phyloP scores from a whole-genome alignment of 2,888 invertebrate species.

The Arctia plantaginis region DNA sequence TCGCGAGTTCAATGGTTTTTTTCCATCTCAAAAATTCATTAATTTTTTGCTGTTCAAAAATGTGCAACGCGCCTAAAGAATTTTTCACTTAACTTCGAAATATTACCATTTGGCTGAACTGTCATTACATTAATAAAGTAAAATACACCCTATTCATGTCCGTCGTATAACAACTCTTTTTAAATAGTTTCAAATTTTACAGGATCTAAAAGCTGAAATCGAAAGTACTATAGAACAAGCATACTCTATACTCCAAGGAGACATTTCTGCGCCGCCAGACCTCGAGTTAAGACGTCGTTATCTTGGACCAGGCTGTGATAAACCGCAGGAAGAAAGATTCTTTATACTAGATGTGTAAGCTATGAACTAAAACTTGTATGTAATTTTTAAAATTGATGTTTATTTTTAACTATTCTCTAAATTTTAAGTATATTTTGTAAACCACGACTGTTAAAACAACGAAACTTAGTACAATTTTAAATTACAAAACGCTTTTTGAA shows the following conservation, averaged over 20 bases:
- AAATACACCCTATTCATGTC: too few species aligned
- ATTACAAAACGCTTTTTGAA: not conserved
- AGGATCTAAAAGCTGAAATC: conserved; percentile 82
- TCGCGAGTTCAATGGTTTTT: too few species aligned
- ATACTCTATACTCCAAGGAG: conserved; percentile 83
- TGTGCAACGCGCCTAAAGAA: too few species aligned
- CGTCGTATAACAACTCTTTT: not conserved
- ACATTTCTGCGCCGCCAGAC: conserved; percentile 83
- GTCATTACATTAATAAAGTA: not conserved
- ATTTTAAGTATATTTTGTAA: not conserved
- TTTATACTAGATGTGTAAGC: conserved; percentile 70
- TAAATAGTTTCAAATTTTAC: conserved; percentile 40
- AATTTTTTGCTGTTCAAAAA: too few species aligned
- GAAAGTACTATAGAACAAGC: conserved; percentile 84
- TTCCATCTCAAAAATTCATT: too few species aligned
- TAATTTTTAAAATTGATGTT: not conserved
- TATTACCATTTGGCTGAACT: too few species aligned
- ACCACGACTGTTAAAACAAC: not conserved
- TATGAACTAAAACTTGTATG: not conserved
- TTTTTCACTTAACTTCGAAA: too few species aligned
- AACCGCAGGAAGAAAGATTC: conserved; percentile 78
- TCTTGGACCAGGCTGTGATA: conserved; percentile 80
- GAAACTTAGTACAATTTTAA: not conserved
- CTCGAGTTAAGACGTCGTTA: conserved; percentile 77
- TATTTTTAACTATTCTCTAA: not conserved